A percentile compares a stretch with the other conserved stretches of the same genome.
Evolutionary conservation across 2,113 vertebrate genomes (phyloP).

Genomic region (Neogale vison): DNA sequence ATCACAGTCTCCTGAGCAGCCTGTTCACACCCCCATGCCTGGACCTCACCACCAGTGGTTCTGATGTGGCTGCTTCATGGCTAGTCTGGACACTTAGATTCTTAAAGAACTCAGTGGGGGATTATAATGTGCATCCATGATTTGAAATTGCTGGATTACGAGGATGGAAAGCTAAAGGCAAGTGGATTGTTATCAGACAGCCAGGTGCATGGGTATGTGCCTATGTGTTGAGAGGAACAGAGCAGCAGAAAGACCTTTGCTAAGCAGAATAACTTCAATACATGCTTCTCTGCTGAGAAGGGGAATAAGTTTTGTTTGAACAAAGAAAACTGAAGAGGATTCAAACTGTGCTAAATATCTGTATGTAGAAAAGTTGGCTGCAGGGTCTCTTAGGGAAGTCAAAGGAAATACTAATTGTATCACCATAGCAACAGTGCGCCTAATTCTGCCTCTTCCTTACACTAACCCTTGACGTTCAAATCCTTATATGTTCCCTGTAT

Average conservation of each 20-base stretch:
- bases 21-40: background rate
- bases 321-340: constrained; percentile 51
- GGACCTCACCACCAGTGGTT: background rate
- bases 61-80: background rate
- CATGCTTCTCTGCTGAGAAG: background rate
- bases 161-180: background rate
- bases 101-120: background rate
- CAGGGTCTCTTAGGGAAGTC: constrained; percentile 56
- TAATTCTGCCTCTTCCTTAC: constrained; percentile 39
- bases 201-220: background rate
- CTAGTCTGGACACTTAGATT: background rate
- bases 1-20: background rate
- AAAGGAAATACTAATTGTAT: constrained; percentile 67
- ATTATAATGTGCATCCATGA: background rate
- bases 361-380: constrained; percentile 59
- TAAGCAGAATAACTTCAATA: background rate
- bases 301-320: constrained; percentile 38
- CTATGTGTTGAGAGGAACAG: background rate
- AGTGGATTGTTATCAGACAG: background rate
- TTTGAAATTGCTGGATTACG: background rate
- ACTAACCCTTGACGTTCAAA: background rate
- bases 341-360: constrained; percentile 68
- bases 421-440: constrained; percentile 65
- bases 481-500: background rate
- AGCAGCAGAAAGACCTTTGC: background rate